phyloP scores from a whole-genome alignment of 2,888 invertebrate species.

The Carcina quercana region DNA sequence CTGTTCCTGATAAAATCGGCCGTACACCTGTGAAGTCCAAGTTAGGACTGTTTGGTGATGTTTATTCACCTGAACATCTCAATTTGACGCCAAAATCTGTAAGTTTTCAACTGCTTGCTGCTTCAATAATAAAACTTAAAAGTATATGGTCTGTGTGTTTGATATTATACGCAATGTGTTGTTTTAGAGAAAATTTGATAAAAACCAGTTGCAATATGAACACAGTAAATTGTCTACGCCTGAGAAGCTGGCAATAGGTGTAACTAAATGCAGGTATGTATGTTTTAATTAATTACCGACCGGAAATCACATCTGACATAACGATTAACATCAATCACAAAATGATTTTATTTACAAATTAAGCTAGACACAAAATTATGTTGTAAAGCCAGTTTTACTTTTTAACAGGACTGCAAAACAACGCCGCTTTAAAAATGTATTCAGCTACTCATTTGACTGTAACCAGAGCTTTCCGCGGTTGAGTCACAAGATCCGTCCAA shows the following conservation, averaged over 20 bases:
- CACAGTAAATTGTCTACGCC: slow-evolving; percentile 43
- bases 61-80: slow-evolving; percentile 67
- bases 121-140: no score
- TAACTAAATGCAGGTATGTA: slow-evolving; percentile 53
- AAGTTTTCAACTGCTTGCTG: slow-evolving; percentile 26
- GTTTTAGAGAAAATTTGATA: no score
- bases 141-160: no score
- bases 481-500: slow-evolving; percentile 40
- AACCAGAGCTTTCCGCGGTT: slow-evolving; percentile 78
- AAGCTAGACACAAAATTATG: no score
- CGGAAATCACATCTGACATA: no score
- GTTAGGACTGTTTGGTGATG: slow-evolving; percentile 57
- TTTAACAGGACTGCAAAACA: slow-evolving; percentile 49
- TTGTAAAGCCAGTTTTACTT: no score
- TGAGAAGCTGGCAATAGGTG: slow-evolving; percentile 36
- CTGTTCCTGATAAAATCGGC: slow-evolving; percentile 33
- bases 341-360: no score
- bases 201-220: no score
- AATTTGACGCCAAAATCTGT: slow-evolving; percentile 61
- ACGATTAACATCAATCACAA: no score
- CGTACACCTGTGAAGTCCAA: slow-evolving; percentile 53
- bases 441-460: slow-evolving; percentile 69
- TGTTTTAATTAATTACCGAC: no score
- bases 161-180: no score
- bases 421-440: slow-evolving; percentile 35